Base-by-base conservation (phyloP, 2,113 vertebrate species). In the Verasper variegatus region DNA sequence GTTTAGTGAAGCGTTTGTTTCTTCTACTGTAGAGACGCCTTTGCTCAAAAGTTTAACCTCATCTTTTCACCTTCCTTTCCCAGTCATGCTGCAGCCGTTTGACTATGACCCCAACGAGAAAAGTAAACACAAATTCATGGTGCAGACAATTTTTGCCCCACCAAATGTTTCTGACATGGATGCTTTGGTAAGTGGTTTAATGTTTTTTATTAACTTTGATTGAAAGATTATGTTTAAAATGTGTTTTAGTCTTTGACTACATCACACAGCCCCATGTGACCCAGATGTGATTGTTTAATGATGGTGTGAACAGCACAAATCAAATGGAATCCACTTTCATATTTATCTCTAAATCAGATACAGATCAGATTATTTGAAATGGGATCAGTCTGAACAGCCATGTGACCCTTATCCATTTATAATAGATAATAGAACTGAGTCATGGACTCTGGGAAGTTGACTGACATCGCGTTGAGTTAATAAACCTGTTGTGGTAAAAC, bases 51-150 rank as follows among this genome's bases (percentile, higher is more conserved):
- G 1, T 64, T 24, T 17, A 24, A 18, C 15, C 35, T 1, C 27
- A 40, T 37, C 5, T 18, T 42, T 45, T 24, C 37, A 11, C 14
- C 26, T 73, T 87, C 11, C 26, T 0, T 81, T 77, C 82, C 78
- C 94, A 99, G 98, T 99, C 87, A 99, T 99, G 98, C 91, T 99
- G 58, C 98, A 99, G 84, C 98, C 98, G 58, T 99, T 99, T 86
- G 98, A 99, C 82, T 99, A 99, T 75, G 98, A 99, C 84, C 98
- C 98, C 83, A 99, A 98, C 69, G 98, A 99, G 93, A 99, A 99
- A 93, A 99, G 97, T 94, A 99, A 99, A 96, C 98, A 99, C 87
- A 99, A 99, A 94, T 99, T 99, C 84, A 99, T 99, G 98, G 98
- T 99, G 93, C 98, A 99, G 94, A 98, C 96, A n/a, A 97, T 98